These are phyloP conservation scores for Harpalus rubripes DNA, from an alignment of 2,888 invertebrate genomes.

Conservation along the genomic window DNA sequence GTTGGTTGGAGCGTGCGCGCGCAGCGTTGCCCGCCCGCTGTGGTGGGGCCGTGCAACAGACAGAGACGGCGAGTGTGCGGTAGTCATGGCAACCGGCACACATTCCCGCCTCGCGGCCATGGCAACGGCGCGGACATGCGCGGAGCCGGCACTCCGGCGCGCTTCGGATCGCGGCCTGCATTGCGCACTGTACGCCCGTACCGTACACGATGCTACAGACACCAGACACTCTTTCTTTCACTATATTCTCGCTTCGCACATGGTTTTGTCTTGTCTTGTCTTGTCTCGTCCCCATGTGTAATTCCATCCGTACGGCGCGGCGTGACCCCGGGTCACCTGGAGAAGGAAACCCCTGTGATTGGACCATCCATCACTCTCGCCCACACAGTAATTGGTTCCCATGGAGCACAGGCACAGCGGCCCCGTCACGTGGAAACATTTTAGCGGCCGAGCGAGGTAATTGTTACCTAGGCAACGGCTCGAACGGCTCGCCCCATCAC, in stretches of 20 bases:
- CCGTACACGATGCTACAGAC: slow-evolving; percentile 28
- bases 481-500: slow-evolving; percentile 71
- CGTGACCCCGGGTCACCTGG: slow-evolving; percentile 64
- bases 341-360: slow-evolving; percentile 78
- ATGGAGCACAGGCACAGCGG: slow-evolving; percentile 75
- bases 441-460: slow-evolving; percentile 74
- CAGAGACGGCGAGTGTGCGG: slow-evolving; percentile 70
- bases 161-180: slow-evolving; percentile 40
- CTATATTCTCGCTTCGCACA: neutral
- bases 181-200: slow-evolving; percentile 50
- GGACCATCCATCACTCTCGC: slow-evolving; percentile 81
- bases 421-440: slow-evolving; percentile 73
- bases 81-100: slow-evolving; percentile 78
- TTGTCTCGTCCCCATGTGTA: slow-evolving; percentile 1
- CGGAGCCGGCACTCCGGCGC: slow-evolving; percentile 72
- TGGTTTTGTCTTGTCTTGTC: neutral
- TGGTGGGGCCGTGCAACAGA: slow-evolving; percentile 67
- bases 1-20: slow-evolving; percentile 68
- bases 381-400: slow-evolving; percentile 79
- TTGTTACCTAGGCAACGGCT: slow-evolving; percentile 75
- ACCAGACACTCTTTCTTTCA: neutral
- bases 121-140: slow-evolving; percentile 71
- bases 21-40: slow-evolving; percentile 68
- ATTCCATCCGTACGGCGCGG: neutral
- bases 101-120: slow-evolving; percentile 79